Evolutionary conservation across 2,113 vertebrate genomes (phyloP).

Genomic region (Eudorcas thomsonii): DNA sequence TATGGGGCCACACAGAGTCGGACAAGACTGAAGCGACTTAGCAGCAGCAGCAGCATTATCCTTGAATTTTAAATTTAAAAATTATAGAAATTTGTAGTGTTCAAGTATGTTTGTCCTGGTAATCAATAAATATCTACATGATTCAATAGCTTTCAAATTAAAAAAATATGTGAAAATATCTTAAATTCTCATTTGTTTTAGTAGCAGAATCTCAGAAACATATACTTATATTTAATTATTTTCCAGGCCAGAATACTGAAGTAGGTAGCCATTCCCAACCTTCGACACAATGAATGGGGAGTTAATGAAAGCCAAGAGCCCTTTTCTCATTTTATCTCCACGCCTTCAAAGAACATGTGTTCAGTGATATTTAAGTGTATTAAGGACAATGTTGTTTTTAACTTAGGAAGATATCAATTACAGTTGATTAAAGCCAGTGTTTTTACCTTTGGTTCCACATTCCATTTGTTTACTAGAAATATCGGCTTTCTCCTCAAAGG

Average conservation of each 20-base stretch:
- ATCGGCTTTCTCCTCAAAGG: neutral
- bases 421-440: neutral
- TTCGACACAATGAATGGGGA: neutral
- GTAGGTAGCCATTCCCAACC: neutral
- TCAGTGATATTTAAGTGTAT: neutral
- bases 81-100: neutral
- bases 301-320: neutral
- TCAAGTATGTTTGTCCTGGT: neutral
- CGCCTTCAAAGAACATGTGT: neutral
- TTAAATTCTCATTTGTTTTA: neutral
- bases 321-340: neutral
- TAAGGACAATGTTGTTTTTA: neutral
- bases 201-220: neutral
- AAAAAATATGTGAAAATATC: slow-evolving; percentile 8
- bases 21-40: too few species aligned
- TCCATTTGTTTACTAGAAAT: neutral
- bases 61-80: neutral
- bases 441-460: neutral
- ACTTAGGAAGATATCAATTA: neutral
- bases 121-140: slow-evolving; percentile 9
- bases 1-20: too few species aligned
- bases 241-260: neutral
- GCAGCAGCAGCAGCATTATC: too few species aligned
- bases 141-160: neutral
- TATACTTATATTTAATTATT: neutral